Conservation (phyloP, 2,888 invertebrate genomes). For the Trissonchulus latispiculum region DNA sequence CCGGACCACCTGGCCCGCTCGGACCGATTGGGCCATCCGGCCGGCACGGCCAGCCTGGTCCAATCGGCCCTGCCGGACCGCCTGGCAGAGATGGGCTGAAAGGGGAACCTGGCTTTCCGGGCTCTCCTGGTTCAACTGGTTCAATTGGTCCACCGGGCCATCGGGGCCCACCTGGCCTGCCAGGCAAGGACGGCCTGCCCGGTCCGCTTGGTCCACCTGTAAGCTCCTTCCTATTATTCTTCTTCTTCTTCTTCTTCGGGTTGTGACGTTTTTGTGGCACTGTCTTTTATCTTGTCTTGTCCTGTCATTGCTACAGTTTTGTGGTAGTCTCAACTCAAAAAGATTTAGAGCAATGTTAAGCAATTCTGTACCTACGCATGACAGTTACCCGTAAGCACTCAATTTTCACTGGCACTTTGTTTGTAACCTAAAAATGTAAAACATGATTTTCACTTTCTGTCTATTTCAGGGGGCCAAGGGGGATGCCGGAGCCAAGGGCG, state of each 20-base stretch:
- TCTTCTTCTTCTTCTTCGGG: no score
- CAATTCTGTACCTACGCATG: no score
- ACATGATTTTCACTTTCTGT: no score
- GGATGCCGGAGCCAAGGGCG: not conserved
- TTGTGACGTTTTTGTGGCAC: no score
- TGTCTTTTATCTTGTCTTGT: no score
- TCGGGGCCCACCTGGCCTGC: not conserved
- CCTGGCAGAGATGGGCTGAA: not conserved
- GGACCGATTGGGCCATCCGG: conserved; percentile 34
- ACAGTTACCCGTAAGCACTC: no score
- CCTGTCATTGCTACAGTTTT: no score
- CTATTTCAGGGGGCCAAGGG: not conserved
- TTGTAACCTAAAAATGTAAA: no score
- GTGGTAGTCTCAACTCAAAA: no score
- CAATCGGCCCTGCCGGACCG: not conserved
- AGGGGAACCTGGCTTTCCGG: conserved; percentile 2
- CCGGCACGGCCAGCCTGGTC: conserved; percentile 31
- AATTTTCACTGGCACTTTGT: no score
- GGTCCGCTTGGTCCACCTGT: not conserved
- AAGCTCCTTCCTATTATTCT: no score
- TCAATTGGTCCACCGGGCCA: not conserved
- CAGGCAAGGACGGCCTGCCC: not conserved
- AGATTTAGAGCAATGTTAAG: no score
- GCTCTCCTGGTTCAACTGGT: not conserved
- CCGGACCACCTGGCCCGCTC: conserved; percentile 35